phyloP scores from a whole-genome alignment of 2,113 vertebrate species.

The Pteropus alecto region DNA sequence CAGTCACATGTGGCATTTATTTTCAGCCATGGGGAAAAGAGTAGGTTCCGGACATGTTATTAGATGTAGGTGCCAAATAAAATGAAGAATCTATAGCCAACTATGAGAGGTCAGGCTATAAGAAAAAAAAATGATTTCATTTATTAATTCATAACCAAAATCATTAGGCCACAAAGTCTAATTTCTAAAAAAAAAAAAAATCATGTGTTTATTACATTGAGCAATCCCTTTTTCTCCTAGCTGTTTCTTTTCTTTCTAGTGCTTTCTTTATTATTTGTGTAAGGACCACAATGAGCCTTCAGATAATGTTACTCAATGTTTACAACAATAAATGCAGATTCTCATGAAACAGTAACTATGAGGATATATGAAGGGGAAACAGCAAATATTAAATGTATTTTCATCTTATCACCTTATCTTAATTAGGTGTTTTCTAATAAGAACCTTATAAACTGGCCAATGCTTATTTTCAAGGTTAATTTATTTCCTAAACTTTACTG shows the following conservation, averaged over 20 bases:
- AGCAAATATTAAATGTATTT: background rate
- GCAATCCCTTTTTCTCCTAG: background rate
- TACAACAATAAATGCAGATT: background rate
- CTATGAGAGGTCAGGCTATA: background rate
- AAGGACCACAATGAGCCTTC: background rate
- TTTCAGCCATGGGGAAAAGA: slow-evolving; percentile 24
- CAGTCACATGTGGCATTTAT: slow-evolving; percentile 54
- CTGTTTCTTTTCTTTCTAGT: background rate
- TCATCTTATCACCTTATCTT: background rate
- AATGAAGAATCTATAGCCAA: background rate
- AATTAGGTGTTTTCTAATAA: background rate
- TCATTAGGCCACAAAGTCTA: slow-evolving; percentile 11
- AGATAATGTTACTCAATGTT: background rate
- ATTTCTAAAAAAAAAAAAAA: slow-evolving; percentile 55
- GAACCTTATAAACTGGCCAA: background rate
- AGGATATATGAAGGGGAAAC: background rate
- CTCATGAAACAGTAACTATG: slow-evolving; percentile 4
- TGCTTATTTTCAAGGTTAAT: slow-evolving; percentile 30
- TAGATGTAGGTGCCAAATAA: background rate
- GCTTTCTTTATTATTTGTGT: background rate
- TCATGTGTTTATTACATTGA: background rate
- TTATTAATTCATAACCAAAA: slow-evolving; percentile 10
- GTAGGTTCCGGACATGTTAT: background rate
- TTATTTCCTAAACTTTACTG: slow-evolving; percentile 13
- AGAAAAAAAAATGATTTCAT: background rate